Conservation (phyloP, 2,888 invertebrate species). For the Salticus scenicus region DNA sequence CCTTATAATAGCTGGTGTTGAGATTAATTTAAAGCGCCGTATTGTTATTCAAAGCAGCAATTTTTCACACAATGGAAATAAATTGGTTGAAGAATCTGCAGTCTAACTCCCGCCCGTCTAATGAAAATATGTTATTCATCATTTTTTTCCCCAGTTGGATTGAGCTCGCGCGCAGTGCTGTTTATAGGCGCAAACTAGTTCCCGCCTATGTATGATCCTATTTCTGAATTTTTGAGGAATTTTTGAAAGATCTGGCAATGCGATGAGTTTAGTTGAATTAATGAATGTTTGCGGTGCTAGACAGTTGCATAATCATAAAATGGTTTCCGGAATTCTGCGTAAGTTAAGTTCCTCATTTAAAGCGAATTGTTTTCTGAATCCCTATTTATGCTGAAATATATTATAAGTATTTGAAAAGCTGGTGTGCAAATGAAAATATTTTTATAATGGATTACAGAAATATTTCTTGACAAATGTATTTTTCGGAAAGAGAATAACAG, state of each 20-base stretch:
- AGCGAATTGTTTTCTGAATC: no score
- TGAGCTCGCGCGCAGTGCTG: neutral
- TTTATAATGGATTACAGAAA: no score
- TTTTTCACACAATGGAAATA: constrained; percentile 60
- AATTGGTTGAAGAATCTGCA: constrained; percentile 41
- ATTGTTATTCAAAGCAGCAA: constrained; percentile 65
- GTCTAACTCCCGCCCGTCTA: constrained; percentile 29
- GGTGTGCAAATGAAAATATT: no score
- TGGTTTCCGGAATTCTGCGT: neutral
- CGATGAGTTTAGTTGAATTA: neutral
- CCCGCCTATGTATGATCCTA: neutral
- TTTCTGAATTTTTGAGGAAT: neutral
- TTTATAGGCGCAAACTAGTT: neutral
- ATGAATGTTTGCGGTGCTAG: neutral
- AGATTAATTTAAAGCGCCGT: constrained; percentile 59
- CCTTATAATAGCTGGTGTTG: constrained; percentile 40
- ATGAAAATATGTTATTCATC: constrained; percentile 58
- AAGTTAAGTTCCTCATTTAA: no score
- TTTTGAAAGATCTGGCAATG: neutral
- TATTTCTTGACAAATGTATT: no score
- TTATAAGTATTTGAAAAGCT: no score
- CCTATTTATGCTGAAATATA: no score
- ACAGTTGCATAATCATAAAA: neutral
- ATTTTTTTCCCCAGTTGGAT: constrained; percentile 15
- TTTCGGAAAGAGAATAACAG: no score